phyloP scores from a whole-genome alignment of 1,140 invertebrate genomes.

The Scaptomyza montana region DNA sequence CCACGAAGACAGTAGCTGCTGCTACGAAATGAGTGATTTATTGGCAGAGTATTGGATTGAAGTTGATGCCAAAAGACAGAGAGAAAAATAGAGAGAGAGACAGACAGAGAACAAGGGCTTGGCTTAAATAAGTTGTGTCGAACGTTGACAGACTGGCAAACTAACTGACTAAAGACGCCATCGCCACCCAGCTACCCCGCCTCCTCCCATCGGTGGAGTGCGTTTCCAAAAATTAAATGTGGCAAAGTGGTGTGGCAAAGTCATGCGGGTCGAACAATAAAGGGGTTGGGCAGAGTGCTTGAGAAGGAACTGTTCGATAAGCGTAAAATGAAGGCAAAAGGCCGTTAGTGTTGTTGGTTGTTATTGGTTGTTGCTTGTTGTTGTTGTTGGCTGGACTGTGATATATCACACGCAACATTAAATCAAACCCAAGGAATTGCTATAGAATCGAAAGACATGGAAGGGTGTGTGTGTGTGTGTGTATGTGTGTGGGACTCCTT shows the following conservation, averaged over 20 bases:
- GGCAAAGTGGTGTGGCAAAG: conserved; percentile 59
- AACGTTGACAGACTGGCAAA: conserved; percentile 56
- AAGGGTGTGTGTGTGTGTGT: conserved; percentile 48
- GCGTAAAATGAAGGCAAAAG: conserved; percentile 66
- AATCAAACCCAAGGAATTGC: conserved; percentile 72
- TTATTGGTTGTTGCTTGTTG: conserved; percentile 15
- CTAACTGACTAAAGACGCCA: conserved; percentile 38
- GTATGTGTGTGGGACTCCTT: conserved; percentile 48
- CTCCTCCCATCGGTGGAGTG: too few relatives aligned
- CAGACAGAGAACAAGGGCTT: conserved; percentile 5
- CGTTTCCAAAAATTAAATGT: conserved; percentile 62
- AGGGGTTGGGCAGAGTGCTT: conserved; percentile 16
- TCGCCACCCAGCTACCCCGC: neutral
- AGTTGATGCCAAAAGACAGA: conserved; percentile 67
- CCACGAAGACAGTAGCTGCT: conserved; percentile 34
- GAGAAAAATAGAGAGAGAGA: neutral
- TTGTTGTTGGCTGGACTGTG: conserved; percentile 58
- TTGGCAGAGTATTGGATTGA: conserved; percentile 66
- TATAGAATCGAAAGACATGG: conserved; percentile 24
- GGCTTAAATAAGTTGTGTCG: conserved; percentile 60
- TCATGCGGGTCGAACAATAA: neutral
- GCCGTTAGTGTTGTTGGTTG: conserved; percentile 9
- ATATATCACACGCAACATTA: conserved; percentile 80
- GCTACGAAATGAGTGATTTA: conserved; percentile 77
- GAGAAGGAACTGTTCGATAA: conserved; percentile 55